These are phyloP conservation scores for Ptilorrhoa leucosticta DNA, from an alignment of 2,113 vertebrate species.

Conservation along the genomic window DNA sequence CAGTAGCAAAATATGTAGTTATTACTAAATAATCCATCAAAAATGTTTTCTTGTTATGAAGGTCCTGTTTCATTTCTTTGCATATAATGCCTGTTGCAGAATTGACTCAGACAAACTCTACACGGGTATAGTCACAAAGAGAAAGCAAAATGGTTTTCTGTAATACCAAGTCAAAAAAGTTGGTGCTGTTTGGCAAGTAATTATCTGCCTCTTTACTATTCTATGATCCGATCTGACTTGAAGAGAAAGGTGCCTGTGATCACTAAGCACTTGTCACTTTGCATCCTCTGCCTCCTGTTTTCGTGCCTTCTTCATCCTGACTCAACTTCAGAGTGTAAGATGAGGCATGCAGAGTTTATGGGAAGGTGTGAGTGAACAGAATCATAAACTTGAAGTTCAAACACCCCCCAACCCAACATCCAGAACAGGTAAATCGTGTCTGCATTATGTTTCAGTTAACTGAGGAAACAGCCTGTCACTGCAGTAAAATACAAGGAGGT, in stretches of 20 bases:
- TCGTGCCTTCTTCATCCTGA: not conserved
- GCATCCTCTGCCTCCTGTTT: not conserved
- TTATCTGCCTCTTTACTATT: not conserved
- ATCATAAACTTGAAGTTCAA: not conserved
- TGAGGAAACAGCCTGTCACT: not conserved
- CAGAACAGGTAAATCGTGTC: not conserved
- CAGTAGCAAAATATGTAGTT: conserved; percentile 13
- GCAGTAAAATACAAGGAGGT: not conserved
- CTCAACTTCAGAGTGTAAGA: not conserved
- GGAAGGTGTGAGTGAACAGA: not conserved
- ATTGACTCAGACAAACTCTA: not conserved
- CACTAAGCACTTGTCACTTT: not conserved
- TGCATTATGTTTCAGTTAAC: not conserved
- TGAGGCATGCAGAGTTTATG: not conserved
- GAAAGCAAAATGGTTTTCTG: not conserved
- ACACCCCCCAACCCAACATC: not conserved
- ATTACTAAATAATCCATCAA: conserved; percentile 18
- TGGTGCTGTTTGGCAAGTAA: not conserved
- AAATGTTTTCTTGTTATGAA: not conserved
- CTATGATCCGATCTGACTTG: not conserved
- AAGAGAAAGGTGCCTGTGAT: not conserved
- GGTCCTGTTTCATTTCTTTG: not conserved
- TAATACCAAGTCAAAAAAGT: not conserved
- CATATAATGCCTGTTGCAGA: not conserved
- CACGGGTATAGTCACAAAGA: not conserved